Evolutionary conservation across 2,888 invertebrate genomes (phyloP).

Genomic region (Pollenia griseotomentosa): DNA sequence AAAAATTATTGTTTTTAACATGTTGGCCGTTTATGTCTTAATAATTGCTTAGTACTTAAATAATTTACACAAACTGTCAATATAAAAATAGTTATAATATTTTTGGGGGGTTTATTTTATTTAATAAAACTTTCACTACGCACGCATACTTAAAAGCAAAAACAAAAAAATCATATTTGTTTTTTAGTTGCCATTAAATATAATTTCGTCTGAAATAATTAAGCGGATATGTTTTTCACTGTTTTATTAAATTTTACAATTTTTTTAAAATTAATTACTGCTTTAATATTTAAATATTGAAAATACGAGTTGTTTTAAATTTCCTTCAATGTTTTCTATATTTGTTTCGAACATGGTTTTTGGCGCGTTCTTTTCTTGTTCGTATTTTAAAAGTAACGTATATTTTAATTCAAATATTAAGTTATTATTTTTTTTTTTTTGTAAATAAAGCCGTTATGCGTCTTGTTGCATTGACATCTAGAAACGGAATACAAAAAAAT

Average conservation of each 20-base stretch:
- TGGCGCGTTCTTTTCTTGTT: conserved; percentile 50
- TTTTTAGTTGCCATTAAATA: neutral
- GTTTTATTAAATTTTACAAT: neutral
- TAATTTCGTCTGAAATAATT: neutral
- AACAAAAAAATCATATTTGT: neutral
- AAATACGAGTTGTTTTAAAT: no score
- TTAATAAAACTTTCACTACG: conserved; percentile 37
- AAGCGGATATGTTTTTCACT: conserved; percentile 7
- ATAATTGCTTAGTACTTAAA: conserved; percentile 5
- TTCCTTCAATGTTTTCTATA: neutral
- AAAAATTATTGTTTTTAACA: conserved; percentile 19
- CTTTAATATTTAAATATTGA: no score
- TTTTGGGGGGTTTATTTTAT: neutral
- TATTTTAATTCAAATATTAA: conserved; percentile 19
- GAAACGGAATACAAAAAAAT: conserved; percentile 81
- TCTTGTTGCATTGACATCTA: conserved; percentile 83
- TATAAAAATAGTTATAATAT: neutral
- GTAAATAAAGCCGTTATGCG: conserved; percentile 78
- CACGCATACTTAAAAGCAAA: neutral
- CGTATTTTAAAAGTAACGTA: conserved; percentile 44
- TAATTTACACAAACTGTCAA: neutral
- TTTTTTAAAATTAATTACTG: neutral
- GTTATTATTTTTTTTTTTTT: neutral
- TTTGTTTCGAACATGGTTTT: conserved; percentile 27
- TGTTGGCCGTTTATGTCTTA: conserved; percentile 39